Evolutionary conservation across 2,113 vertebrate species (phyloP), one percentile per base, ranked within the genome.

Genomic region (Monopterus albus): DNA sequence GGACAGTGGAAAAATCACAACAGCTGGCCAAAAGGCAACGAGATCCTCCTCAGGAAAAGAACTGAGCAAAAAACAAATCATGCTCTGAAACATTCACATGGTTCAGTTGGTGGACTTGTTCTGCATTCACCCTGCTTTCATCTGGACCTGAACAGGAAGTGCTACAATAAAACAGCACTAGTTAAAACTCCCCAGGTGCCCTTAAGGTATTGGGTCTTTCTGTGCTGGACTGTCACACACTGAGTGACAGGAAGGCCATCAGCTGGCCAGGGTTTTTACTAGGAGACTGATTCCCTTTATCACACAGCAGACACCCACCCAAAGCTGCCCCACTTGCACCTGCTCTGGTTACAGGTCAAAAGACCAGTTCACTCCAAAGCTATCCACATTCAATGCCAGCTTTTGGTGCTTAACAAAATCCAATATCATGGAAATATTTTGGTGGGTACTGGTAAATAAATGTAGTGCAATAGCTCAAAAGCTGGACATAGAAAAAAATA

Each of bases 321-420:
- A 68, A 62, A 63, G 29, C 40, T 52, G 66, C 20, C 40, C 6
- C 65, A 12, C 50, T 79, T 61, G 66, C 80, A 84, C 78, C 76
- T 78, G 65, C 78, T 89, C 57, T 14, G 46, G 78, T 86, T 87
- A 66, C 75, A 47, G 60, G 80, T 79, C 70, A 10, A 13, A 40
- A 73, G 75, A 67, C 46, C 46, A 21, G 28, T 68, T 73, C 42
- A 28, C 39, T 75, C 43, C 72, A 58, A 64, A 87, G n/a, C n/a
- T n/a, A n/a, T n/a, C n/a, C n/a, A n/a, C n/a, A n/a, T n/a, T n/a
- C n/a, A 50, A 57, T 64, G n/a, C n/a, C n/a, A n/a, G n/a, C n/a
- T n/a, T n/a, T n/a, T n/a, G n/a, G n/a, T n/a, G n/a, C n/a, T n/a
- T n/a, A n/a, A n/a, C n/a, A n/a, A n/a, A n/a, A n/a, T n/a, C n/a